Conservation (phyloP, 2,113 vertebrate genomes). For the Chrysochloris asiatica region DNA sequence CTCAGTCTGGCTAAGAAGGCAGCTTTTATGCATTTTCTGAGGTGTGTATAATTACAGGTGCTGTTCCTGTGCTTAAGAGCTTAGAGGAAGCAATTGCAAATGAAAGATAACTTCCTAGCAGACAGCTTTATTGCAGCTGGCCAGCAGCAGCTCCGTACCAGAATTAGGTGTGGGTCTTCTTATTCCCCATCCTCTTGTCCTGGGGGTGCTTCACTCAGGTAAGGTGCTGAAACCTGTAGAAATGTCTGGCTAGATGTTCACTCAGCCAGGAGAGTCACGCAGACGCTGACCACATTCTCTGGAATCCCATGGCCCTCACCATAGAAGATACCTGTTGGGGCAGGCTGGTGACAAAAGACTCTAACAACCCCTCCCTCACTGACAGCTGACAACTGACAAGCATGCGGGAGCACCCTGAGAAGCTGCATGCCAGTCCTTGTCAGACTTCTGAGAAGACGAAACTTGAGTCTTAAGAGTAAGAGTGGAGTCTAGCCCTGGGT, state of each 20-base stretch:
- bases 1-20: slow-evolving; percentile 75
- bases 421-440: slow-evolving; percentile 52
- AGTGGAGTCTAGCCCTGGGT: neutral
- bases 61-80: slow-evolving; percentile 84
- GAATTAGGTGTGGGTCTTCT: slow-evolving; percentile 1
- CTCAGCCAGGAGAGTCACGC: neutral
- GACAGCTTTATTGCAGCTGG: slow-evolving; percentile 75
- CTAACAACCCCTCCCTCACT: neutral
- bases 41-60: slow-evolving; percentile 81
- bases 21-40: slow-evolving; percentile 80
- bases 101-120: slow-evolving; percentile 83
- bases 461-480: neutral
- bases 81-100: slow-evolving; percentile 81
- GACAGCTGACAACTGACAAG: neutral
- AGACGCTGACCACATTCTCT: accelerated
- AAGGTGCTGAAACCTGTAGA: slow-evolving; percentile 33
- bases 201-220: slow-evolving; percentile 39
- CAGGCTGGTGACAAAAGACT: neutral
- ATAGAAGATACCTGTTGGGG: neutral
- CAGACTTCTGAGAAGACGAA: slow-evolving; percentile 46
- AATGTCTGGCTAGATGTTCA: neutral
- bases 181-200: slow-evolving; percentile 53
- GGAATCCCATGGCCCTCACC: neutral
- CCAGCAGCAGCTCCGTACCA: neutral
- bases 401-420: slow-evolving; percentile 57